Evolutionary conservation across 2,797 vertebrate genomes (phyloP).

Genomic region (Sus cebifrons): DNA sequence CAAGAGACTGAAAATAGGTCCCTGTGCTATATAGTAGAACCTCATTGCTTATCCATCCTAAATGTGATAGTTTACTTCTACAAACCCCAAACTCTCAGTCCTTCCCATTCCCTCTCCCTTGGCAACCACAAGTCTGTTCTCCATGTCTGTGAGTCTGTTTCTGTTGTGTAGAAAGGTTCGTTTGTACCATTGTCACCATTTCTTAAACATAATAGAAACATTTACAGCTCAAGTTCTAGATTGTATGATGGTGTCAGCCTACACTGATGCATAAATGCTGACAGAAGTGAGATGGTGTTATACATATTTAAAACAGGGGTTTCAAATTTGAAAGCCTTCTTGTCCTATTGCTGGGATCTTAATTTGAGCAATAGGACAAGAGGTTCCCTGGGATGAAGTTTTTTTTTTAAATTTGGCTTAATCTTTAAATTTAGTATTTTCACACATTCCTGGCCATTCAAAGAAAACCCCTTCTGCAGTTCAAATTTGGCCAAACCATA

Average conservation of each 20-base stretch:
- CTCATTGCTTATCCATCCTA: no score
- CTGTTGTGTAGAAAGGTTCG: no score
- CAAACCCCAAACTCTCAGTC: no score
- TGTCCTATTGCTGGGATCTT: not conserved
- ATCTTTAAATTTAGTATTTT: slow-evolving; percentile 10
- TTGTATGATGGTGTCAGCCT: not conserved
- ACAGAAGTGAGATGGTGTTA: not conserved
- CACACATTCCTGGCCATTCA: not conserved
- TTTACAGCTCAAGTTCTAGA: not conserved
- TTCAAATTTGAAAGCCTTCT: not conserved
- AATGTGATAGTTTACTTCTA: no score
- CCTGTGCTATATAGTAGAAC: no score
- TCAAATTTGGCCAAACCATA: not conserved
- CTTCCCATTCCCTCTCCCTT: no score
- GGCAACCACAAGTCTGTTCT: no score
- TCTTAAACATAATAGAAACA: slow-evolving; percentile 9
- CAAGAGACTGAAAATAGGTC: no score
- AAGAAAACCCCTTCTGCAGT: not conserved
- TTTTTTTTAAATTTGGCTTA: not conserved
- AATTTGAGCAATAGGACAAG: not conserved
- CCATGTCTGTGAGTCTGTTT: no score
- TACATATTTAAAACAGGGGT: not conserved
- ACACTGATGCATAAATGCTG: not conserved
- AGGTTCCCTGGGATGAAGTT: not conserved
- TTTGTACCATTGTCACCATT: not conserved